A percentile compares a stretch with the other conserved stretches of the same genome.
These are phyloP conservation scores for Thelaira solivaga DNA, from an alignment of 2,888 invertebrate genomes.

Conservation along the genomic window DNA sequence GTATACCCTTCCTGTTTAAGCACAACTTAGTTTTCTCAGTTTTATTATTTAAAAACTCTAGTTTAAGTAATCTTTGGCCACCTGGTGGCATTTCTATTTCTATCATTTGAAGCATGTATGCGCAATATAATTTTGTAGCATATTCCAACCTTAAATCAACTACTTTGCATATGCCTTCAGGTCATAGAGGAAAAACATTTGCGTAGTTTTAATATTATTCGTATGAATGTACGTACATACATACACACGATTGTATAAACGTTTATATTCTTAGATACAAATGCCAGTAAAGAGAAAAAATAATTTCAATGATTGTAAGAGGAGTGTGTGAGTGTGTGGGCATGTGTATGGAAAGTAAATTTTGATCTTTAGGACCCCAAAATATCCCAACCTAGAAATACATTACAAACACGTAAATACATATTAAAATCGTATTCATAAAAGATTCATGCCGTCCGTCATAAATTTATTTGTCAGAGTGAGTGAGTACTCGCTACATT, in stretches of 20 bases:
- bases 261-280: no score
- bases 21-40: no score
- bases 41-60: no score
- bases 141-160: slow-evolving; percentile 56
- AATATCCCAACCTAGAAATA: slow-evolving; percentile 2
- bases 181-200: slow-evolving; percentile 55
- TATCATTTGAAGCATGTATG: no score
- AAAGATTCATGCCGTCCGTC: no score
- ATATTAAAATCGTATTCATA: no score
- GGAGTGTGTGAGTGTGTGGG: background rate
- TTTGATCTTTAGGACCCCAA: slow-evolving; percentile 42
- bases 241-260: no score
- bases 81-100: no score
- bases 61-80: no score
- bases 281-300: no score
- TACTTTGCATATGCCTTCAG: slow-evolving; percentile 61
- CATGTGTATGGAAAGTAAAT: background rate
- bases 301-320: background rate
- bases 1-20: no score
- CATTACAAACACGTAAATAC: slow-evolving; percentile 3
- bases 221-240: background rate
- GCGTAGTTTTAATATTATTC: slow-evolving; percentile 1
- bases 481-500: background rate
- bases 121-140: no score
- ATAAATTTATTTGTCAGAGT: background rate